Evolutionary conservation across 35 echinoderm and acorn worm species (phyloP), one percentile per base, ranked within the genome.

Genomic region (Ptychodera flava): DNA sequence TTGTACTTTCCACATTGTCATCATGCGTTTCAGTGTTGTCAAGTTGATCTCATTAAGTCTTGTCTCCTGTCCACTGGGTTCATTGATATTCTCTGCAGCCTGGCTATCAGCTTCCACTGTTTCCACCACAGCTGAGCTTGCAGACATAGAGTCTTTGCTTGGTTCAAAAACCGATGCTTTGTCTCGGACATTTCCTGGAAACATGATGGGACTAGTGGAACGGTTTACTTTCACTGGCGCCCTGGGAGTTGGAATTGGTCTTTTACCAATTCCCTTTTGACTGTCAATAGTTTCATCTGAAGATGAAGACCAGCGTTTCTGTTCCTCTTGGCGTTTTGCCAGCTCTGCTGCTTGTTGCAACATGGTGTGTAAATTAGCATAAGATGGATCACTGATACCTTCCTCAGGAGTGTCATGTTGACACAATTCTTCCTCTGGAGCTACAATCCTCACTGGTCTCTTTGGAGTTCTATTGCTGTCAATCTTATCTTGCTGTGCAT

Each of bases 361-460:
- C 45, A 64, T 64, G 22, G 45, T 22, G 22, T 64, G 22, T 64
- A 64, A 64, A 83, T 83, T 83, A 6, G 82, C 82, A 83, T 83
- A 64, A 12, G 45, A 38, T 88, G 79, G 32, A 88, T 88, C 32
- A 30, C 34, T 30, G 31, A 37, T 1, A 22, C 78, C 76, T 36
- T 37, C 28, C 33, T 37, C 14, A 81, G 30, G 31, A 16, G n/a
- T 87, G 30, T 35, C 0, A 35, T 75, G 28, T 87, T 77, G 0
- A 30, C 16, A 45, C 0, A 0, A 1, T 6, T 27, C 36, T 31
- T 86, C 15, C 0, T 1, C 78, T 6, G 88, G 92, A 1, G 80
- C 88, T 33, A 94, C 37, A 37, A 90, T 87, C 52, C 88, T 38
- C 16, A 94, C 92, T 16, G 92, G 92, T 45, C 92, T 80, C 79